Base-by-base conservation (phyloP, 2,797 vertebrate species). In the Monodelphis domestica region DNA sequence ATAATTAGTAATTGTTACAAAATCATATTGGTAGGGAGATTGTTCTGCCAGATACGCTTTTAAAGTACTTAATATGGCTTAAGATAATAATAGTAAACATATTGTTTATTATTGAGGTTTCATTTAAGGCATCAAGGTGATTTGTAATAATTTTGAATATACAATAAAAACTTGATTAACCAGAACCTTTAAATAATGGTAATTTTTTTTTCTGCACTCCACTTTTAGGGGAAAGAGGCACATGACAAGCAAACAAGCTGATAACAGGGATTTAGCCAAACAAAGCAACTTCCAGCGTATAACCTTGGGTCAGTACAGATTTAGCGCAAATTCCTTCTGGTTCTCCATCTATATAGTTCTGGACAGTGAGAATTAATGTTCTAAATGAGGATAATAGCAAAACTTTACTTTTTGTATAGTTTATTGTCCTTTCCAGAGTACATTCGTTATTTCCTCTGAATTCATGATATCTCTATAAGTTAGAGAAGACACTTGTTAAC, bases 51-150 rank as follows among this genome's bases (percentile, higher is more conserved):
- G 38, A 78, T 78, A 24, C 78, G n/a, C 63, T n/a, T 24, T 78
- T 78, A 45, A 24, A 38, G 9, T 78, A 38, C 63, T 45, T n/a
- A n/a, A 45, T 78, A 11, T 78, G 45, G 45, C 3, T 26, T 70
- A 38, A 70, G n/a, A 70, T 70, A 78, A 78, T 24, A 45, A 26
- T 78, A 45, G 21, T 45, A 45, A 45, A 45, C 26, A 45, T 78
- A 9, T 78, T 78, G 5, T 21, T 87, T 87, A 89, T 94, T 84
- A 51, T 53, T 90, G 93, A 53, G 57, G 55, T 95, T 78, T 88
- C 33, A 88, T 90, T 92, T 95, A 87, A 92, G 53, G 38, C 70
- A 94, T 52, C 53, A 92, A 93, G 29, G 38, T 84, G 89, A 84
- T 93, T 87, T 93, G 28, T 54, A 70, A 87, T 93, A 54, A 84